These are phyloP conservation scores for Mus spicilegus DNA, from an alignment of 2,113 vertebrate genomes.

Conservation along the genomic window DNA sequence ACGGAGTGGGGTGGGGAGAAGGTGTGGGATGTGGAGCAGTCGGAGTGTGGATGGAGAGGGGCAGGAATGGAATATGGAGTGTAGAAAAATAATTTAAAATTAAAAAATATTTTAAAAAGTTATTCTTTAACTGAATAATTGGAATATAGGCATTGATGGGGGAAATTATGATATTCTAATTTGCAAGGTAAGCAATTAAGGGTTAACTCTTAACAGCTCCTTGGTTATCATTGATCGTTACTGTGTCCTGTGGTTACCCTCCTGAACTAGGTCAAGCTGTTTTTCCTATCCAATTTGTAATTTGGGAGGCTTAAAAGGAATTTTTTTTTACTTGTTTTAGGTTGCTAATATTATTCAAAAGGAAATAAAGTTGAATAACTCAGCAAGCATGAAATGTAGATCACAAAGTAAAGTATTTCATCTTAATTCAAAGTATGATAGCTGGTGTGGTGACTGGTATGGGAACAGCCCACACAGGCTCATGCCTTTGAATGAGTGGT, in stretches of 20 bases:
- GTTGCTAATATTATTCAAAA: slow-evolving; percentile 19
- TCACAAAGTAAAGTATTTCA: slow-evolving; percentile 48
- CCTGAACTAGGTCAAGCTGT: not conserved
- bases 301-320: not conserved
- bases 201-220: not conserved
- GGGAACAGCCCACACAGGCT: too few relatives aligned
- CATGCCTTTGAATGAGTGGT: not conserved
- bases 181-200: slow-evolving; percentile 4
- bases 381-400: not conserved
- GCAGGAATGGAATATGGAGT: too few relatives aligned
- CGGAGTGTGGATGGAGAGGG: too few relatives aligned
- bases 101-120: too few relatives aligned
- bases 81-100: too few relatives aligned
- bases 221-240: not conserved
- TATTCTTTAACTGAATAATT: not conserved
- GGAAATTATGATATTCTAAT: not conserved
- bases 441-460: not conserved
- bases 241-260: not conserved
- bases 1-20: too few relatives aligned
- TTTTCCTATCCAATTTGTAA: slow-evolving; percentile 6
- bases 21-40: too few relatives aligned
- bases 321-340: slow-evolving; percentile 35
- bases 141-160: not conserved
- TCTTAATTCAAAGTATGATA: slow-evolving; percentile 39
- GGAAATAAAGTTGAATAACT: slow-evolving; percentile 16